These are phyloP conservation scores for Promerops cafer DNA, from an alignment of 2,113 vertebrate genomes.

Conservation along the genomic window DNA sequence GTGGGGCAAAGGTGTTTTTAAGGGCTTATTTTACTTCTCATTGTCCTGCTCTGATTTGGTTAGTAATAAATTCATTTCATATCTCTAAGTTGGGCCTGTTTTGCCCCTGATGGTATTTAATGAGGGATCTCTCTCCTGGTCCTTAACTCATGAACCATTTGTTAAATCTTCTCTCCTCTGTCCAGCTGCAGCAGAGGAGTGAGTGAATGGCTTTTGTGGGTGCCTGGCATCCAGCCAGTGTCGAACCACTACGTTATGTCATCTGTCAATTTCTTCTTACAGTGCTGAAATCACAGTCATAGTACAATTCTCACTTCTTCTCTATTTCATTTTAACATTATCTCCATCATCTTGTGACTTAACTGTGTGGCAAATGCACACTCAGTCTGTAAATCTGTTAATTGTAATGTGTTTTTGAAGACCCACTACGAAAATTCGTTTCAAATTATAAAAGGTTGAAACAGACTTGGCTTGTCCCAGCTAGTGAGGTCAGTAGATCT, in stretches of 20 bases:
- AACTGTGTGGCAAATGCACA: not conserved
- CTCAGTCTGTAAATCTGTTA: not conserved
- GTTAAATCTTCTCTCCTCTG: not conserved
- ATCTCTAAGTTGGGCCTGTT: not conserved
- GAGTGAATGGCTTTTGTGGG: not conserved
- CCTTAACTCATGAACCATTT: not conserved
- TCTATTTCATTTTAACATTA: not conserved
- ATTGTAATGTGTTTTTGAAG: not conserved
- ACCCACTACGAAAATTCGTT: not conserved
- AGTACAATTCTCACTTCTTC: not conserved
- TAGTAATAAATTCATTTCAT: not conserved
- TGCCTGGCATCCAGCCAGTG: not conserved
- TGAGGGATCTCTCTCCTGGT: not conserved
- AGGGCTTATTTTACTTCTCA: not conserved
- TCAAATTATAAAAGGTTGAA: not conserved
- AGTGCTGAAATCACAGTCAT: not conserved
- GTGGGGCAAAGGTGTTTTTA: not conserved
- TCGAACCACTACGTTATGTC: not conserved
- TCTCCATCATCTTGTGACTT: not conserved
- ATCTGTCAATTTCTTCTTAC: not conserved
- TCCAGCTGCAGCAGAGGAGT: not conserved
- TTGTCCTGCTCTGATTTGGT: not conserved
- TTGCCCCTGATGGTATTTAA: not conserved
- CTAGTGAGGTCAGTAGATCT: not conserved
- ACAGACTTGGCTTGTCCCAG: not conserved